Conservation (phyloP, 2,888 invertebrate genomes). For the Temnothorax rugatulus region DNA sequence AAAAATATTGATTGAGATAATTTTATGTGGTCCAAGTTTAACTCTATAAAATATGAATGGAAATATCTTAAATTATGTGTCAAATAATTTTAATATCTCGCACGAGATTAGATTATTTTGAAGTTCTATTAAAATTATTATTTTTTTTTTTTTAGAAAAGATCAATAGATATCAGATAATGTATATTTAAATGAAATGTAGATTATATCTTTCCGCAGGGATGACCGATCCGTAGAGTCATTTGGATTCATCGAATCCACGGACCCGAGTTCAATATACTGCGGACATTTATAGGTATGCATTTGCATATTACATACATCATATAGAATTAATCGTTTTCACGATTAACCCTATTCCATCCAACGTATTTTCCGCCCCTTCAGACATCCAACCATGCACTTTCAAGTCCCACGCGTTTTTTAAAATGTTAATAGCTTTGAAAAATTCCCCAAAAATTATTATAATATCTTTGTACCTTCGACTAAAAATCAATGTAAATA, state of each 20-base stretch:
- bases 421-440: no score
- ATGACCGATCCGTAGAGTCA: background rate
- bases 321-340: background rate
- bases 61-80: background rate
- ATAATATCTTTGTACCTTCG: no score
- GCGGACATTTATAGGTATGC: background rate
- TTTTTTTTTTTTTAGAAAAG: background rate
- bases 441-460: no score
- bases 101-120: background rate
- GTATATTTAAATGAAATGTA: slow-evolving; percentile 16
- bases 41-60: background rate
- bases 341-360: no score
- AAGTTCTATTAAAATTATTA: background rate
- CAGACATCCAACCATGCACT: no score
- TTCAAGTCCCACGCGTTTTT: no score
- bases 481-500: no score
- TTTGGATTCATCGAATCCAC: background rate
- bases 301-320: background rate
- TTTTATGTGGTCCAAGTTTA: background rate
- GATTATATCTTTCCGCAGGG: background rate
- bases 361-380: no score
- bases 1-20: background rate
- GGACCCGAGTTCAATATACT: background rate
- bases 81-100: background rate
- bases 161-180: background rate